Evolutionary conservation across 2,797 vertebrate species (phyloP).

Genomic region (Ciconia nigra): DNA sequence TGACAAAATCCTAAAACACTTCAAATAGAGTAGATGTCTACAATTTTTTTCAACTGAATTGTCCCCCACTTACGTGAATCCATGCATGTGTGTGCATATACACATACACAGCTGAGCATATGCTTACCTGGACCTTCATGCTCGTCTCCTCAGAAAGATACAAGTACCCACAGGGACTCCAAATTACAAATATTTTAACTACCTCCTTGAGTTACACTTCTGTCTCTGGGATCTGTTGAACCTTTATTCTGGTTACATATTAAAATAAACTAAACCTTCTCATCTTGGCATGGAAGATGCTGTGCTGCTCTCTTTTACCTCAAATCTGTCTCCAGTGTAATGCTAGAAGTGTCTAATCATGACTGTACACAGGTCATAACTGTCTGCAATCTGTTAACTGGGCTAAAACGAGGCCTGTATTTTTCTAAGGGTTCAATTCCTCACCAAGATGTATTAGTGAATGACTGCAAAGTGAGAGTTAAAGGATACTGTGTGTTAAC

Average conservation of each 20-base stretch:
- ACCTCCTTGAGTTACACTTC: background rate
- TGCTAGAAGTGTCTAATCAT: background rate
- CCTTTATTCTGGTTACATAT: background rate
- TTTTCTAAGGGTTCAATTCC: background rate
- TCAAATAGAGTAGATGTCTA: background rate
- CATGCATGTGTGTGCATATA: background rate
- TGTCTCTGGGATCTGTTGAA: background rate
- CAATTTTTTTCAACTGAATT: background rate
- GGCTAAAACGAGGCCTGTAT: background rate
- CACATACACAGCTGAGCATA: background rate
- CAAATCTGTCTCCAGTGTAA: background rate
- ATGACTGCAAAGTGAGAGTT: background rate
- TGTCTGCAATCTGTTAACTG: background rate
- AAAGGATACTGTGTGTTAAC: background rate
- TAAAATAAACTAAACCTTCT: background rate
- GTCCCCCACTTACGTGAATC: background rate
- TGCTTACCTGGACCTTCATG: rapidly evolving
- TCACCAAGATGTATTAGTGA: background rate
- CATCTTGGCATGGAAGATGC: background rate
- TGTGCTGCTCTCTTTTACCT: background rate
- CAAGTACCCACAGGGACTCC: background rate
- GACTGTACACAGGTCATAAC: background rate
- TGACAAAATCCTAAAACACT: background rate
- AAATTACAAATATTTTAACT: background rate
- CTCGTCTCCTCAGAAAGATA: background rate